Evolutionary conservation across 2,888 invertebrate genomes (phyloP).

Genomic region (Oegoconia quadripuncta): DNA sequence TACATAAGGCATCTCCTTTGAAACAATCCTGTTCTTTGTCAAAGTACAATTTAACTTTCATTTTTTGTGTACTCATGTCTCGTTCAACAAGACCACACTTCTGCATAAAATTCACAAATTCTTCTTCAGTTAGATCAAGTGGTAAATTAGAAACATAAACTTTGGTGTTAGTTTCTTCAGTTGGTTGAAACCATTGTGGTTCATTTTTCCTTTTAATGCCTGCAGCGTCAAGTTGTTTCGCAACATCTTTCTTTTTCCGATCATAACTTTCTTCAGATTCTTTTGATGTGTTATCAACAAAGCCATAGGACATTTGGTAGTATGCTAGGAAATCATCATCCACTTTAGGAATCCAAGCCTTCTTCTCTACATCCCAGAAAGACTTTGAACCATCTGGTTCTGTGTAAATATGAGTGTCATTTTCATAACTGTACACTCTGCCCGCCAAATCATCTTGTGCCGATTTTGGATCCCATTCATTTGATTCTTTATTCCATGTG

Average conservation of each 20-base stretch:
- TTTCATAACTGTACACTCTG: constrained; percentile 83
- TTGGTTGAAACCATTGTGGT: constrained; percentile 94
- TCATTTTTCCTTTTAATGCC: constrained; percentile 77
- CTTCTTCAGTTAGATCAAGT: constrained; percentile 90
- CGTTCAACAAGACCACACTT: constrained; percentile 97
- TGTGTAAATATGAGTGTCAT: constrained; percentile 88
- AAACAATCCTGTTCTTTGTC: constrained; percentile 87
- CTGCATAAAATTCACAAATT: constrained; percentile 94
- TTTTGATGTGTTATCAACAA: constrained; percentile 80
- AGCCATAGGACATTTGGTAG: constrained; percentile 97
- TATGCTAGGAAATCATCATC: constrained; percentile 97
- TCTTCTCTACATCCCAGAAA: constrained; percentile 94
- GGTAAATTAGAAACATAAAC: constrained; percentile 98
- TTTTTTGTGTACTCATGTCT: constrained; percentile 87
- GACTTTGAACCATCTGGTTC: constrained; percentile 93
- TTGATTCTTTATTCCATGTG: constrained; percentile 78
- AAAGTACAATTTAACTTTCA: constrained; percentile 95
- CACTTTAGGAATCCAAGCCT: constrained; percentile 98
- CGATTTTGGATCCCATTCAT: constrained; percentile 69
- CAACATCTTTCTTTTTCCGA: constrained; percentile 45
- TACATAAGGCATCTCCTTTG: constrained; percentile 98
- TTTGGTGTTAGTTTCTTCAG: constrained; percentile 91
- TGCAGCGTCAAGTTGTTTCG: constrained; percentile 58
- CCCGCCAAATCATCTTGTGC: constrained; percentile 44
- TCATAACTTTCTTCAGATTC: constrained; percentile 42